These are phyloP conservation scores for Hycleus cichorii DNA, from an alignment of 1,140 invertebrate genomes.

Conservation along the genomic window DNA sequence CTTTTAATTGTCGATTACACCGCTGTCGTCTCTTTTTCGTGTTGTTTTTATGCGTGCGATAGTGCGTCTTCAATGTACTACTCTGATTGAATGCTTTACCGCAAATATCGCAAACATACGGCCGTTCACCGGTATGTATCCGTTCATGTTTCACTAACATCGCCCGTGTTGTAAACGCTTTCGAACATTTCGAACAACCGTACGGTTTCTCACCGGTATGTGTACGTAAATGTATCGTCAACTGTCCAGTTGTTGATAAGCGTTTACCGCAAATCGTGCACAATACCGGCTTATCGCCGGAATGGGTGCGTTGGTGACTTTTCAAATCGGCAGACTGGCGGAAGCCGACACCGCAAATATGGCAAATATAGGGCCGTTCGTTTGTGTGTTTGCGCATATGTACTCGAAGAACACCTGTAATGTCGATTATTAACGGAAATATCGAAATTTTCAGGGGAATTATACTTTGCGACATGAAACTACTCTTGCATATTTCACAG, in stretches of 20 bases:
- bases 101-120: slow-evolving; percentile 22
- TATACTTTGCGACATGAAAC: slow-evolving; percentile 22
- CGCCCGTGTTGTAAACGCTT: slow-evolving; percentile 18
- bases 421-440: background rate
- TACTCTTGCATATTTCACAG: slow-evolving; percentile 19
- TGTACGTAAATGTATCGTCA: slow-evolving; percentile 22
- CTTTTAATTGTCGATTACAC: slow-evolving; percentile 1
- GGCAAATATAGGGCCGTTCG: slow-evolving; percentile 53
- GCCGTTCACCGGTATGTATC: slow-evolving; percentile 24
- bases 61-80: slow-evolving; percentile 22
- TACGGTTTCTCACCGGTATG: slow-evolving; percentile 28
- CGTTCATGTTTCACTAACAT: slow-evolving; percentile 23
- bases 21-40: background rate
- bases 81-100: slow-evolving; percentile 22
- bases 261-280: slow-evolving; percentile 25
- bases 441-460: background rate
- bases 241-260: slow-evolving; percentile 23
- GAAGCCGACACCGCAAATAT: slow-evolving; percentile 50
- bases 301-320: slow-evolving; percentile 19
- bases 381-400: slow-evolving; percentile 48
- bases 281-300: slow-evolving; percentile 14
- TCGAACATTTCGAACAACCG: slow-evolving; percentile 16
- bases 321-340: slow-evolving; percentile 39
- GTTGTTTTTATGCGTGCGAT: slow-evolving; percentile 12
- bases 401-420: slow-evolving; percentile 21